Evolutionary conservation across 2,888 invertebrate species (phyloP).

Genomic region (Orchesellides sinensis): DNA sequence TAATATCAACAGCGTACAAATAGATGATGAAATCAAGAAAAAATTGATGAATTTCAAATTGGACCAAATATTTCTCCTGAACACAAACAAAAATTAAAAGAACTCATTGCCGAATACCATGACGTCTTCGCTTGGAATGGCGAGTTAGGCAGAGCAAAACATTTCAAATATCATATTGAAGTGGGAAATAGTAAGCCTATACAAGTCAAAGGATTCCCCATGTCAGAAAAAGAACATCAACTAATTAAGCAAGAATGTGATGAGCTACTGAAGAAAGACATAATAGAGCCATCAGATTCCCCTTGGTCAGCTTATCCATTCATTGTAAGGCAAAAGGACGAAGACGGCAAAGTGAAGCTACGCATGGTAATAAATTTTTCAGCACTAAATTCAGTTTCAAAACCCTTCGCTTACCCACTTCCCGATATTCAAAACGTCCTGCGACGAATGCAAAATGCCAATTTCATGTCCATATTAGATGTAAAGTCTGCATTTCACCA

Average conservation of each 20-base stretch:
- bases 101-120: not conserved
- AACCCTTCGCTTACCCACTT: not conserved
- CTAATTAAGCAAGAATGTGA: not conserved
- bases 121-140: not conserved
- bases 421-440: not conserved
- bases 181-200: not conserved
- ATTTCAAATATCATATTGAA: conserved; percentile 3
- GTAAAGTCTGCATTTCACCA: conserved; percentile 1
- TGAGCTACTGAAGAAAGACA: not conserved
- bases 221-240: not conserved
- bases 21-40: not conserved
- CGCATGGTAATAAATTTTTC: not conserved
- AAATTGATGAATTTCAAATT: not conserved
- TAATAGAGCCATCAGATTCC: not conserved
- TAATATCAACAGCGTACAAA: not conserved
- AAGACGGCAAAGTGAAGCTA: not conserved
- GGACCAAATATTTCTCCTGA: not conserved
- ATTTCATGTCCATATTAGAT: not conserved
- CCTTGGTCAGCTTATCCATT: not conserved
- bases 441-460: not conserved
- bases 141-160: not conserved
- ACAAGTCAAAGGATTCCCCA: not conserved
- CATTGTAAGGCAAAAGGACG: not conserved
- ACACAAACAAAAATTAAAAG: not conserved
- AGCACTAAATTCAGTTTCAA: not conserved